phyloP scores from a whole-genome alignment of 2,113 vertebrate genomes.

The Hypomesus transpacificus region DNA sequence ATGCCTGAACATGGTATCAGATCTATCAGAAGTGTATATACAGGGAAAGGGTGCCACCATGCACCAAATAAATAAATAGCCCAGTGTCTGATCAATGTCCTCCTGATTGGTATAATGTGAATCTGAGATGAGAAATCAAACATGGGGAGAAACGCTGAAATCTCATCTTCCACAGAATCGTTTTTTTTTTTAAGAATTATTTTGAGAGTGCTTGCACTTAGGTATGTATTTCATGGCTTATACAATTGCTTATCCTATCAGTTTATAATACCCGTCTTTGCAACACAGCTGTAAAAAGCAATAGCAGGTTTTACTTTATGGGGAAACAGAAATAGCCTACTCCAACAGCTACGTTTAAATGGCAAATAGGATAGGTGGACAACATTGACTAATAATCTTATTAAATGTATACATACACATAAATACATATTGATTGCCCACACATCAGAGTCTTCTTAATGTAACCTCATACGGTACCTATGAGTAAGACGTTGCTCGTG shows the following conservation, averaged over 20 bases:
- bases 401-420: not conserved
- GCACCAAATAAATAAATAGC: constrained; percentile 62
- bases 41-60: constrained; percentile 41
- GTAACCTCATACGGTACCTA: constrained; percentile 46
- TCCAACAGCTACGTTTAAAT: no score
- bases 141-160: constrained; percentile 45
- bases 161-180: constrained; percentile 65
- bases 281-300: no score
- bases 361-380: no score
- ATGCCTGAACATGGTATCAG: constrained; percentile 13
- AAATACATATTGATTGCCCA: not conserved
- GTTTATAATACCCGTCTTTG: no score
- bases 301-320: no score
- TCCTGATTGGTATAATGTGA: constrained; percentile 41
- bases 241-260: no score
- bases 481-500: constrained; percentile 45
- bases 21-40: constrained; percentile 57
- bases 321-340: no score
- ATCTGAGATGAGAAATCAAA: constrained; percentile 52
- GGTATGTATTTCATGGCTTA: no score
- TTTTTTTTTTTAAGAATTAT: constrained; percentile 63
- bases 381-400: not conserved
- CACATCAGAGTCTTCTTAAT: constrained; percentile 50
- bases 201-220: constrained; percentile 10
- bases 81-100: constrained; percentile 62